Base-by-base conservation (phyloP, 2,797 vertebrate genomes). In the Gobio occitaniae region DNA sequence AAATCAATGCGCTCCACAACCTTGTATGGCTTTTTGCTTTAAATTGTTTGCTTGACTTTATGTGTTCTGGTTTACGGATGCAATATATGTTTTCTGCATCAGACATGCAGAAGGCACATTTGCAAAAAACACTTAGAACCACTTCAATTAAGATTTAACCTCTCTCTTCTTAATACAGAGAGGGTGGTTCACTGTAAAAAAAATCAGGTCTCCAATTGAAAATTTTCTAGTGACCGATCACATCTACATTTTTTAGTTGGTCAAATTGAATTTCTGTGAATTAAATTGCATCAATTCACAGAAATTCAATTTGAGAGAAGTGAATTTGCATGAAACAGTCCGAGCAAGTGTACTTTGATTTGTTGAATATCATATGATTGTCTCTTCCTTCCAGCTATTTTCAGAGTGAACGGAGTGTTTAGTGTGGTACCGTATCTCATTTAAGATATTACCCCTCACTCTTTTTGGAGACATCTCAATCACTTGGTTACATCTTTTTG, bases 281-380 rank as follows among this genome's bases (percentile, higher is more conserved):
- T 25, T 25, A 25, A 25, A 25, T 1, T 25, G 25, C 25, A 25
- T 25, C 25, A 25, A 25, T 25, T 25, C 25, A 25, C 25, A 25
- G 25, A 25, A 25, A 25, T 25, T 25, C 1, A 25, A 25, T 25
- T 25, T 25, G 25, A 13, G 47, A 85, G 74, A 25, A 36, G n/a
- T 61, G 59, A 71, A 82, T 82, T 59, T 86, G 66, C 52, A 75
- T 78, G 41, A 78, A 89, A 86, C 87, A 86, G 70, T 84, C 85
- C 16, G 4, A 29, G 63, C 6, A 2, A 32, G 63, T 32, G 6
- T 65, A 16, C 29, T 32, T 7, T 4, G 15, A 32, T 65, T 32
- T 32, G 13, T 65, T 65, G 7, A 32, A 32, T 21, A 21, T 41
- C 17, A 41, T 69, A 69, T 82, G 25, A 52, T 86, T 36, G 69